phyloP scores from a whole-genome alignment of 2,888 invertebrate species.

The Copidosoma aretas region DNA sequence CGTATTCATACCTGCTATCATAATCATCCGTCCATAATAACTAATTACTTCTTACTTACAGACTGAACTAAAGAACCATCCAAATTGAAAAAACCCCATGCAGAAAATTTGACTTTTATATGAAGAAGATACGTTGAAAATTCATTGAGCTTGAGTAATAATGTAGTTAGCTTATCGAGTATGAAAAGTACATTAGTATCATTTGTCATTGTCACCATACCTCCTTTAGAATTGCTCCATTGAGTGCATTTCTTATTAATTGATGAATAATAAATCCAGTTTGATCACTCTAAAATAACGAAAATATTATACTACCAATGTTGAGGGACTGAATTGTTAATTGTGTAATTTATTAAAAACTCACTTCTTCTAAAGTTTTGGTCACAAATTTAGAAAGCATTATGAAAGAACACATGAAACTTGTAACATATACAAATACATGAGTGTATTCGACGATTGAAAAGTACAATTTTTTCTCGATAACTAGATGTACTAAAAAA shows the following conservation, averaged over 20 bases:
- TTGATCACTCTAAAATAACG: constrained; percentile 18
- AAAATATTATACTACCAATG: no score
- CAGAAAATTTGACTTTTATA: constrained; percentile 17
- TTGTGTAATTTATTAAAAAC: background rate
- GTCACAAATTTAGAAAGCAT: background rate
- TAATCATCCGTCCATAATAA: no score
- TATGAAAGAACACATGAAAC: background rate
- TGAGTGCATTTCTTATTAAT: constrained; percentile 20
- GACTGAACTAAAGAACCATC: constrained; percentile 24
- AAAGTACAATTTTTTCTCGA: background rate
- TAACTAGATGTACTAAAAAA: background rate
- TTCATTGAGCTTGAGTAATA: constrained; percentile 17
- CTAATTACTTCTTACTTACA: background rate
- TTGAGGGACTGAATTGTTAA: no score
- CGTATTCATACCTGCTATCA: no score
- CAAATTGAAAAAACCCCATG: constrained; percentile 24
- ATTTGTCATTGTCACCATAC: constrained; percentile 2
- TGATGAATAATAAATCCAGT: constrained; percentile 24
- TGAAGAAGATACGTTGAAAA: constrained; percentile 20
- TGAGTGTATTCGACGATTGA: background rate
- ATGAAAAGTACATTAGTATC: background rate
- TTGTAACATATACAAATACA: background rate
- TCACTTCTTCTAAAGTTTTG: background rate
- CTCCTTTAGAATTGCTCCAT: constrained; percentile 14
- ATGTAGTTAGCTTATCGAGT: no score